Conservation (phyloP, 2,113 vertebrate genomes). For the Indicator indicator region DNA sequence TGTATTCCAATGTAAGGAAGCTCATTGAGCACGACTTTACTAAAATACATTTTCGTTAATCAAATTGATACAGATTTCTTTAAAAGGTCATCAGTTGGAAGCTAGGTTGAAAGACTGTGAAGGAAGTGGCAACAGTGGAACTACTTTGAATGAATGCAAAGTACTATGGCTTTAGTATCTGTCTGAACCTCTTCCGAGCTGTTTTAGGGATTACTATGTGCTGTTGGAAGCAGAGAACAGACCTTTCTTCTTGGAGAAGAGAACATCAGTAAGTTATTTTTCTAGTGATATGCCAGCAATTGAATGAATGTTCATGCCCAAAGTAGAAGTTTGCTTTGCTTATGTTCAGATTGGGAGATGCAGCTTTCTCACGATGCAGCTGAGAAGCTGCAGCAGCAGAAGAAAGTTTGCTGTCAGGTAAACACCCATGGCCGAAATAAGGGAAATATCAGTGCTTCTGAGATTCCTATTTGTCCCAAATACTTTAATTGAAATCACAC, state of each 20-base stretch:
- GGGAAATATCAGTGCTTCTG: neutral
- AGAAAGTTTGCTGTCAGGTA: neutral
- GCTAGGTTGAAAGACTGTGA: neutral
- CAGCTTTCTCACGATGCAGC: neutral
- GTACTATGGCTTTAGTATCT: neutral
- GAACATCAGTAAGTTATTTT: constrained; percentile 32
- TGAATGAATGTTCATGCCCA: neutral
- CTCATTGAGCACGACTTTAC: constrained; percentile 58
- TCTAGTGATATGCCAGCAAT: neutral
- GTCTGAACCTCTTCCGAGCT: neutral
- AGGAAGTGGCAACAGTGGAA: neutral
- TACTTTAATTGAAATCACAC: neutral
- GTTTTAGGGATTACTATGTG: neutral
- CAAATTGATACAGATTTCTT: constrained; percentile 40
- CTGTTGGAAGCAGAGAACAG: neutral
- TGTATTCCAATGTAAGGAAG: constrained; percentile 76
- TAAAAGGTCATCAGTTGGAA: constrained; percentile 20
- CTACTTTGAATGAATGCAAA: neutral
- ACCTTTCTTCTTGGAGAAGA: constrained; percentile 50
- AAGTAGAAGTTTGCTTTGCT: constrained; percentile 1
- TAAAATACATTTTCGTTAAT: constrained; percentile 60
- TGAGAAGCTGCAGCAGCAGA: neutral
- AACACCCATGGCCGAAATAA: neutral
- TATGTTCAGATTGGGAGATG: neutral
- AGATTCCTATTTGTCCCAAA: neutral